Evolutionary conservation across 2,888 invertebrate species (phyloP), one percentile per base, ranked within the genome.

Genomic region (Tetramorium bicarinatum): DNA sequence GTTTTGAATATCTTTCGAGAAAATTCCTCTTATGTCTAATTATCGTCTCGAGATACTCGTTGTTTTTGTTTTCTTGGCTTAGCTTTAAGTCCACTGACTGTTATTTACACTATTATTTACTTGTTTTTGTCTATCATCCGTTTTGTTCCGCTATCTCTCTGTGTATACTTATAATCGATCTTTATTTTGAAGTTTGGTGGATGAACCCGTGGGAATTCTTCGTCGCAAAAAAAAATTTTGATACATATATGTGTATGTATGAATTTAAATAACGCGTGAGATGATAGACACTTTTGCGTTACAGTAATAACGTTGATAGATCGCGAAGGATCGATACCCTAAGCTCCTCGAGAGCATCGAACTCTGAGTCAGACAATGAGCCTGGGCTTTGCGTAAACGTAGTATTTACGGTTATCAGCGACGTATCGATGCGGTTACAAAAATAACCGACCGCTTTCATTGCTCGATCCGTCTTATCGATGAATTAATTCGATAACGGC

Each of bases 401-500:
- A 72, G 59, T 79, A 67, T 83, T 74, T 74, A 59, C 66, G 64
- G 34, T 85, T 87, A 83, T 82, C 88, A 69, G n/a, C 34, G 79
- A 54, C 77, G 47, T 71, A 81, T 74, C 74, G 47, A 15, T 7
- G 64, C 41, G 38, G 47, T n/a, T 52, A 66, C 62, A 80, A 87
- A 88, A 86, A 87, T 77, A 84, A 71, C 69, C 74, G 8, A 61
- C n/a, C 25, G 74, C 75, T 79, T 82, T 83, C 83, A 66, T 80
- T 82, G 44, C 69, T 52, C n/a, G 59, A 49, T 21, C 9, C 6
- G 71, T 61, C 77, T 88, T 86, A 88, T 87, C 88, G 64, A 38
- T 41, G 18, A 79, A 69, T 59, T 71, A 21, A 38, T 34, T 59
- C 1, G 79, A 79, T 79, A 71, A 21, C 59, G 56, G 56, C 9